Conservation (phyloP, 2,113 vertebrate species). For the Rutilus rutilus region DNA sequence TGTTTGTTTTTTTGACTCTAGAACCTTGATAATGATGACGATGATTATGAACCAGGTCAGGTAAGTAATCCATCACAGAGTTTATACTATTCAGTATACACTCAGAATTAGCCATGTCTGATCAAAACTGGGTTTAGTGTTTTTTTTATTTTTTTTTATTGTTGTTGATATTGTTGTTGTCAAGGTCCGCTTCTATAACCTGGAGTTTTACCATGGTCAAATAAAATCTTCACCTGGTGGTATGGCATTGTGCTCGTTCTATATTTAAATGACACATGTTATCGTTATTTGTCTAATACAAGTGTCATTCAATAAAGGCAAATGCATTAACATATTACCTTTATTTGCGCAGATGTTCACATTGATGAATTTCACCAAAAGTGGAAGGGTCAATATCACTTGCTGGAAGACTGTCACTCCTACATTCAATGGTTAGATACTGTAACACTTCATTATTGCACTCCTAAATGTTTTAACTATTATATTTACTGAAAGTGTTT, state of each 20-base stretch:
- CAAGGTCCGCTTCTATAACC: conserved; percentile 73
- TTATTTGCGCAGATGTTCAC: conserved; percentile 66
- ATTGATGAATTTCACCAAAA: conserved; percentile 76
- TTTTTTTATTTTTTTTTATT: neutral
- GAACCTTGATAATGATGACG: no score
- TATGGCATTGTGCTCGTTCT: conserved; percentile 57
- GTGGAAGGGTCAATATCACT: conserved; percentile 76
- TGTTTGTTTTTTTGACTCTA: no score
- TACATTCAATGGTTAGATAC: conserved; percentile 91
- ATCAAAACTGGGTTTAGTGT: neutral
- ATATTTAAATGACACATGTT: neutral
- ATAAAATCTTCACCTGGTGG: conserved; percentile 74
- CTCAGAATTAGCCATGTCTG: no score
- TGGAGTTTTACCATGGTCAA: conserved; percentile 84
- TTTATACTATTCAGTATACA: no score
- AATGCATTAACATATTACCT: neutral
- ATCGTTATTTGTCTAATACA: neutral
- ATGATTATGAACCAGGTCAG: no score
- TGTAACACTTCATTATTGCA: neutral
- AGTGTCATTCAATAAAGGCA: neutral
- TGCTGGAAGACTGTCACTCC: conserved; percentile 83
- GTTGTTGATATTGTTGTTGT: neutral
- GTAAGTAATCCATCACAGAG: no score
- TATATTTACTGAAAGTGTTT: neutral
- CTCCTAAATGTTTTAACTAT: no score